A percentile compares a stretch with the other conserved stretches of the same genome.
These are phyloP conservation scores for Gymnocheta viridis DNA, from an alignment of 2,888 invertebrate genomes.

Conservation along the genomic window DNA sequence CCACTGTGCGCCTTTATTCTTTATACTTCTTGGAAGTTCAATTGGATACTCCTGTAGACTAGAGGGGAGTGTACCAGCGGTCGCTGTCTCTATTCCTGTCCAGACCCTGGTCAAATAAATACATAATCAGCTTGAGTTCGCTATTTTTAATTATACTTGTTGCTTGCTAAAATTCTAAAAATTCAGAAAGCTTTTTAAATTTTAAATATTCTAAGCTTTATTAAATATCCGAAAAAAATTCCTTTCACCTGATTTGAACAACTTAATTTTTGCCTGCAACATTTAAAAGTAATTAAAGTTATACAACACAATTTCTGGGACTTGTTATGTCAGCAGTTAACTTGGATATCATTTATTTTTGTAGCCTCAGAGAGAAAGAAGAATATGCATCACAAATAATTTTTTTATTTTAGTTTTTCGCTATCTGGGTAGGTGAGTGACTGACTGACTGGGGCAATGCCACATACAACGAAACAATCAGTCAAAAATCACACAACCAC, in stretches of 20 bases:
- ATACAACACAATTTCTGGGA: conserved; percentile 22
- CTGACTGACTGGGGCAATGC: conserved; percentile 38
- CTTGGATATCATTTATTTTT: conserved; percentile 2
- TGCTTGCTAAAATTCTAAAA: no score
- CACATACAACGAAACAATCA: conserved; percentile 41
- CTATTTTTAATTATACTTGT: no score
- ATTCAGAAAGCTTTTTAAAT: no score
- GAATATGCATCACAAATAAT: conserved; percentile 23
- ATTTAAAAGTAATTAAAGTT: conserved; percentile 43
- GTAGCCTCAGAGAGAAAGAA: conserved; percentile 20
- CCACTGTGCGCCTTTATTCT: no score
- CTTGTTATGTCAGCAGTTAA: conserved; percentile 20
- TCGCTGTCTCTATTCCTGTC: no score
- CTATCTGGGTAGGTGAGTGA: conserved; percentile 7
- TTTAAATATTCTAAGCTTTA: not conserved
- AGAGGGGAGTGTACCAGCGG: no score
- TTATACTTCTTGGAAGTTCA: no score
- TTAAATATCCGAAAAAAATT: not conserved
- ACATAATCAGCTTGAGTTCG: no score
- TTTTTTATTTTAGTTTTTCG: not conserved
- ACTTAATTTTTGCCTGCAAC: conserved; percentile 16
- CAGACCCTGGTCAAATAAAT: no score
- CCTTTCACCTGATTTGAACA: conserved; percentile 14
- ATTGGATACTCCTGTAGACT: no score
- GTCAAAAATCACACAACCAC: conserved; percentile 42